Evolutionary conservation across 30 jellyfish, hydroid and myxozoan species (phyloP).

Genomic region (Pseudorhiza aurosa): DNA sequence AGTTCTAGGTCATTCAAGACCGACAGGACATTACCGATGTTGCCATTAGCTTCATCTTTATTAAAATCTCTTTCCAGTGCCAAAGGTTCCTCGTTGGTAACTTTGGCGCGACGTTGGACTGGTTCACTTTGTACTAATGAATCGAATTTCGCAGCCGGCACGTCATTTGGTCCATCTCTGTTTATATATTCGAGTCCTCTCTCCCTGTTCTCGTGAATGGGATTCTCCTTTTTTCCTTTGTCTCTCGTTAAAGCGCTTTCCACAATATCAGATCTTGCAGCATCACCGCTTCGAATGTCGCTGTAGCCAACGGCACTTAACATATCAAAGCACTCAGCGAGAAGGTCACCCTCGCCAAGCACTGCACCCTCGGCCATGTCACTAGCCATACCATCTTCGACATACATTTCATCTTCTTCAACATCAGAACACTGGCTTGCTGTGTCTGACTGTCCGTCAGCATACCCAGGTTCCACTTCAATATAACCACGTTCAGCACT

Average conservation of each 20-base stretch:
- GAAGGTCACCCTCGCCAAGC: constrained; percentile 61
- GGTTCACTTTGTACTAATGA: not conserved
- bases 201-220: too few species aligned
- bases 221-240: too few species aligned
- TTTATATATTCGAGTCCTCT: too few species aligned
- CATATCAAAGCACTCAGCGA: constrained; percentile 61
- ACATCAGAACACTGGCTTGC: constrained; percentile 65
- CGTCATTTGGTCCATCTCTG: too few species aligned
- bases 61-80: not conserved
- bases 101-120: not conserved
- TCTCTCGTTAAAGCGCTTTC: too few species aligned
- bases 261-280: not conserved
- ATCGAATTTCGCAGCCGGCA: not conserved
- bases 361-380: constrained; percentile 24
- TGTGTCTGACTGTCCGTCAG: constrained; percentile 67
- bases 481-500: constrained; percentile 84
- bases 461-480: constrained; percentile 84
- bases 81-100: not conserved
- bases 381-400: constrained; percentile 49
- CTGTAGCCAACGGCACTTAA: constrained; percentile 38
- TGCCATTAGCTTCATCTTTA: not conserved
- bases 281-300: not conserved
- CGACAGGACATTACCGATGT: constrained; percentile 30
- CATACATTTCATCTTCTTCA: constrained; percentile 60
- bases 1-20: constrained; percentile 25